Evolutionary conservation across 2,797 vertebrate species (phyloP).

Genomic region (Glossophaga mutica): DNA sequence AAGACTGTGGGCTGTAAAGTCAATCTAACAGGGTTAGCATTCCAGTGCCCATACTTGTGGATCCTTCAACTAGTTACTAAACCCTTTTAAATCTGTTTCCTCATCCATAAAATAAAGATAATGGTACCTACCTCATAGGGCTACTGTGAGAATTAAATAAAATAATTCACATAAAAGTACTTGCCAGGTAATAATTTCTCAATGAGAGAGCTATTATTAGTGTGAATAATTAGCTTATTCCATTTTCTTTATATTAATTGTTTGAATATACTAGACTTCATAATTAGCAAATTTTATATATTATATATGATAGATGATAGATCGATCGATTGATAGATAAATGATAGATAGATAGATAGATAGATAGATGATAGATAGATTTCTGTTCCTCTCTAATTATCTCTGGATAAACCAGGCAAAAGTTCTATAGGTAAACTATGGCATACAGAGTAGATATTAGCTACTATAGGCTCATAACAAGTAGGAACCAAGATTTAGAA

Average conservation of each 20-base stretch:
- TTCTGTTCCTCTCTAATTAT: background rate
- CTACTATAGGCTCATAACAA: background rate
- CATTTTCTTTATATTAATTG: slow-evolving; percentile 6
- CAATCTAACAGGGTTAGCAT: background rate
- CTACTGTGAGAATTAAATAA: background rate
- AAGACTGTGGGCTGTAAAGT: background rate
- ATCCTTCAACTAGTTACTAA: background rate
- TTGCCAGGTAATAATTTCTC: background rate
- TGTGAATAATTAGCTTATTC: background rate
- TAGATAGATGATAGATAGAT: background rate
- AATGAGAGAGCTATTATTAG: background rate
- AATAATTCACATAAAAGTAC: background rate
- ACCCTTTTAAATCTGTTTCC: background rate
- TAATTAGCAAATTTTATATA: background rate
- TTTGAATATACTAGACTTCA: background rate
- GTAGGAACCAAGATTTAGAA: background rate
- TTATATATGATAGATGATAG: background rate
- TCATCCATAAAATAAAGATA: background rate
- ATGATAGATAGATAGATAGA: background rate
- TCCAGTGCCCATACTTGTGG: background rate
- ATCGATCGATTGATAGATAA: background rate
- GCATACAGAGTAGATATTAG: background rate
- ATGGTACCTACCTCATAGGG: background rate
- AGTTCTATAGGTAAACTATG: background rate
- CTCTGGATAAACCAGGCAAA: background rate